These are phyloP conservation scores for Anthoscopus minutus DNA, from an alignment of 2,113 vertebrate genomes.

Conservation along the genomic window DNA sequence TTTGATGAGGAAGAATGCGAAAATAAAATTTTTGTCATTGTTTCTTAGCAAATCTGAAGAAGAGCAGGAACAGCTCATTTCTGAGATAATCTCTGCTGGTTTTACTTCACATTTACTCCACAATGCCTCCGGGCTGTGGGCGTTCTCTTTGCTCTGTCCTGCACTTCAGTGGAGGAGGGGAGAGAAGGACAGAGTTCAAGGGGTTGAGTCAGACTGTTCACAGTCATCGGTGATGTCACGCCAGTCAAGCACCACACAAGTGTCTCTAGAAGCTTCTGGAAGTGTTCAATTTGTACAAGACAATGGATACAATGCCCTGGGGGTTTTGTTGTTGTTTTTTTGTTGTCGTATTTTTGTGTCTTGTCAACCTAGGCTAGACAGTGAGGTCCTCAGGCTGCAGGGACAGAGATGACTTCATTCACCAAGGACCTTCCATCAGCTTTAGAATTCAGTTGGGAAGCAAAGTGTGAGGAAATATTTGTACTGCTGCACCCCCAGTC, in stretches of 20 bases:
- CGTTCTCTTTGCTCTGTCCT: neutral
- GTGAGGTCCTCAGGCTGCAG: neutral
- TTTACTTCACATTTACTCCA: neutral
- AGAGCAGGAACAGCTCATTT: neutral
- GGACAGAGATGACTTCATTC: neutral
- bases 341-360: neutral
- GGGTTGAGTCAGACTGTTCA: neutral
- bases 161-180: neutral
- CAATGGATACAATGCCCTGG: neutral
- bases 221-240: neutral
- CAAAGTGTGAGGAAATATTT: neutral
- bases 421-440: neutral
- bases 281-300: neutral
- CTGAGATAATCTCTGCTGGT: neutral
- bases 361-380: neutral
- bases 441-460: neutral
- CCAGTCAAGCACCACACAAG: neutral
- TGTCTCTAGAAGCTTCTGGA: constrained; percentile 28
- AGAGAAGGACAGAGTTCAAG: neutral
- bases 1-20: neutral
- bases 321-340: neutral
- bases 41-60: neutral
- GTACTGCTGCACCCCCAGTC: neutral
- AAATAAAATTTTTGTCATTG: neutral
- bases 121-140: neutral